Evolutionary conservation across 2,113 vertebrate genomes (phyloP).

Genomic region (Tachysurus vachellii): DNA sequence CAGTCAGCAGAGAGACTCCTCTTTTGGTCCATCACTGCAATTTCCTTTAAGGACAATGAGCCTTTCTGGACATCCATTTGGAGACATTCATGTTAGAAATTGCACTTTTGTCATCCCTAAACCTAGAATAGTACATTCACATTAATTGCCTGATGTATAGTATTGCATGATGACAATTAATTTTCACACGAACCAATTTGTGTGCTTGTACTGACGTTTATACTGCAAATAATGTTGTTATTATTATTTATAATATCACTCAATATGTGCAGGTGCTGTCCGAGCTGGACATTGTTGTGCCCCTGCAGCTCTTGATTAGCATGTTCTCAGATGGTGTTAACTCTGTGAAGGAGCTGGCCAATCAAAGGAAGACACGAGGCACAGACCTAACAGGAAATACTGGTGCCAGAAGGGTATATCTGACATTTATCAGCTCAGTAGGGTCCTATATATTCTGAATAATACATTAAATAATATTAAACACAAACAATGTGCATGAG

Average conservation of each 20-base stretch:
- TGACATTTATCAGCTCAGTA: slow-evolving; percentile 1
- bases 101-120: not conserved
- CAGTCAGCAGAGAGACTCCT: not conserved
- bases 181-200: not conserved
- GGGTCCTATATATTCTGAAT: not conserved
- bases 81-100: not conserved
- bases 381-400: slow-evolving; percentile 83
- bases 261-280: slow-evolving; percentile 84
- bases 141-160: not conserved
- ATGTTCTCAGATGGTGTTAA: slow-evolving; percentile 99
- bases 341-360: slow-evolving; percentile 95
- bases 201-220: not conserved
- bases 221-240: not conserved
- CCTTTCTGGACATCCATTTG: not conserved
- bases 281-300: slow-evolving; percentile 95
- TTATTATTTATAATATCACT: slow-evolving; percentile 14
- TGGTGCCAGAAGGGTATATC: slow-evolving; percentile 86
- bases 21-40: not conserved
- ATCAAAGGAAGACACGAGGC: slow-evolving; percentile 88
- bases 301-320: slow-evolving; percentile 92
- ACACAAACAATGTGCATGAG: not conserved
- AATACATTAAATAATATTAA: not conserved
- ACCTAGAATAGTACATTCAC: not conserved
- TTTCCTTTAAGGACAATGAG: not conserved
- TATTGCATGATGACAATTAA: not conserved